Base-by-base conservation (phyloP, 2,113 vertebrate genomes). In the Carassius gibelio region DNA sequence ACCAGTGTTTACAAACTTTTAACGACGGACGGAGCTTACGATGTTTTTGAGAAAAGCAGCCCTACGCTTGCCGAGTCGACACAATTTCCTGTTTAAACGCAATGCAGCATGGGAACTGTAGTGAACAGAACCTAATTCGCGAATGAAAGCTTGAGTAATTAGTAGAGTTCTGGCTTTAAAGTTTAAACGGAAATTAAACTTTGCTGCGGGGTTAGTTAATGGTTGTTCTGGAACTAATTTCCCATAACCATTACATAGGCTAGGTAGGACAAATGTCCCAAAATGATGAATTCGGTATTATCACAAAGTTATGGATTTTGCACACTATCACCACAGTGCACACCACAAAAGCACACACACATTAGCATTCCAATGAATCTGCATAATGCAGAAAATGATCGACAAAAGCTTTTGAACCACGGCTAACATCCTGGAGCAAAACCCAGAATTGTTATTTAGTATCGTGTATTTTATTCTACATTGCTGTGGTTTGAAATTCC, bases 101-200 rank as follows among this genome's bases (percentile, higher is more conserved):
- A 86, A 66, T 13, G 89, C 15, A 36, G 69, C 75, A 9, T 93
- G 93, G 93, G 92, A 89, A 87, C 76, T 81, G 90, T 59, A 21
- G 85, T 89, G 68, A 55, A 26, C 11, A 26, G 3, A 23, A 64
- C 11, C 3, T 75, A 8, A 15, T 48, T 13, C 3, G 23, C 14
- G 14, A 14, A 14, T 15, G 50, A 52, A 52, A 11, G 10, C 48
- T 14, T 50, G 48, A 13, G 48, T 50, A 55, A 17, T 55, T 55
- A 19, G 19, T 57, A 21, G 5, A 69, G 15, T 19, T 36, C 38
- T 72, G 38, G 45, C 66, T 69, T 69, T 9, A 36, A 69, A 36
- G 15, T 69, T 69, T 9, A 36, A 69, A 36, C 30, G 15, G 15
- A 19, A 69, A 69, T 34, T 66, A 62, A 62, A 62, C 61, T 62